Percentiles rank a stretch among this genome's conserved stretches.
These are phyloP conservation scores for Cremastobaeus sp. DNA, from an alignment of 2,888 invertebrate genomes.

Conservation along the genomic window DNA sequence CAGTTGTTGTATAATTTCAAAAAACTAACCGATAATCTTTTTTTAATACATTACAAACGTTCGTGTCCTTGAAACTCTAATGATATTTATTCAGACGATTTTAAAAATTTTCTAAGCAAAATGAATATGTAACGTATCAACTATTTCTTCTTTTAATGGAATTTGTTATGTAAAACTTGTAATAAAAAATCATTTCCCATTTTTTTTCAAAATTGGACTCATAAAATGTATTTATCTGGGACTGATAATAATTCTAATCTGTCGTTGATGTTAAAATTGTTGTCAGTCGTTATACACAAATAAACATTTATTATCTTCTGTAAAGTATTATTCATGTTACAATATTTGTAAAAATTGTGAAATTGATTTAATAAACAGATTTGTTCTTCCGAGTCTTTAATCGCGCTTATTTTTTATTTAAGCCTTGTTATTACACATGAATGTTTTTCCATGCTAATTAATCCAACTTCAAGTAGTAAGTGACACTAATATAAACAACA, in stretches of 20 bases:
- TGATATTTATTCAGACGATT: constrained; percentile 32
- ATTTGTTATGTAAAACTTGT: constrained; percentile 1
- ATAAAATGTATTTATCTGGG: too few species aligned
- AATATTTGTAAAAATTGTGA: constrained; percentile 50
- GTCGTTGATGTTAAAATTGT: constrained; percentile 30
- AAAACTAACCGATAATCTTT: constrained; percentile 3
- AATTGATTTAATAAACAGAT: constrained; percentile 51
- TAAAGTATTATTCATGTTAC: constrained; percentile 54
- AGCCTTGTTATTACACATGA: too few species aligned
- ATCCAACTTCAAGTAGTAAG: constrained; percentile 22
- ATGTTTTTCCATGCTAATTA: not conserved
- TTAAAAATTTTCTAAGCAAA: constrained; percentile 17
- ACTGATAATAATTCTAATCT: constrained; percentile 39
- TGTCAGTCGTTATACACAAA: constrained; percentile 30
- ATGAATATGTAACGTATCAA: constrained; percentile 15
- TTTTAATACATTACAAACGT: constrained; percentile 24
- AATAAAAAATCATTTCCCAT: constrained; percentile 5
- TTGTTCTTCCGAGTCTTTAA: constrained; percentile 43
- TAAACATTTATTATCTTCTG: constrained; percentile 27
- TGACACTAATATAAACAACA: constrained; percentile 5
- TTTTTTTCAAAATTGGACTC: constrained; percentile 28
- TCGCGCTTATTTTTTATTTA: constrained; percentile 3
- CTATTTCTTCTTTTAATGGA: constrained; percentile 13
- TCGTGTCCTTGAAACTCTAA: constrained; percentile 15
- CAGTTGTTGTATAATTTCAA: constrained; percentile 21